Base-by-base conservation (phyloP, 2,113 vertebrate species). In the Sialia sialis region DNA sequence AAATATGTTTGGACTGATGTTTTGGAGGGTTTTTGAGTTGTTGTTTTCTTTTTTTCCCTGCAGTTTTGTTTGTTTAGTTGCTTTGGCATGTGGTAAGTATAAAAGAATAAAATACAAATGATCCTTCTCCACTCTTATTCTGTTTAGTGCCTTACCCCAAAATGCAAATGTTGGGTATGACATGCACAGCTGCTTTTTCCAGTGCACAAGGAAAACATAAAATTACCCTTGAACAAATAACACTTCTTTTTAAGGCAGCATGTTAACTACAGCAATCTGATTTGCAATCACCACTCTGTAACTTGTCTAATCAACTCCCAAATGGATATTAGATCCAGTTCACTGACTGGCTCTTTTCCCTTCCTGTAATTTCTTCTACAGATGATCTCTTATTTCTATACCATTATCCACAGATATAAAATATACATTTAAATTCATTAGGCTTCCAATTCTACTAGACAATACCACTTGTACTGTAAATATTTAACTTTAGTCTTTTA, bases 271-370 rank as follows among this genome's bases (percentile, higher is more conserved):
- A 93, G 81, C 25, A 84, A 58, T 38, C 41, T 81, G 25, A 13
- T 91, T 91, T 80, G 23, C 39, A 72, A 13, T 38, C 39, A 62
- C 14, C 20, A 63, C 18, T 36, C 41, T 70, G 3, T 38, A 69
- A 73, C 41, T 67, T 85, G 23, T 27, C 34, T 63, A 62, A 93
- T 88, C 60, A 49, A 29, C 67, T 92, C 48, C 83, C 38, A 85
- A 64, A 82, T 29, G 4, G 11, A 38, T 92, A 72, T 73, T 77
- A 70, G 19, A 36, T 67, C 26, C 52, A 90, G 88, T 46, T 74
- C 55, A 70, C 17, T 16, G 26, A 29, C 48, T 86, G 25, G 8
- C 12, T 95, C 6, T 68, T 87, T 55, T 46, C 10, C 32, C 7
- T 60, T 17, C 16, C 14, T 34, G 13, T n/a, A 62, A 72, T 79